Evolutionary conservation across 2,888 invertebrate species (phyloP), one percentile per base, ranked within the genome.

Genomic region (Limnephilus auricula): DNA sequence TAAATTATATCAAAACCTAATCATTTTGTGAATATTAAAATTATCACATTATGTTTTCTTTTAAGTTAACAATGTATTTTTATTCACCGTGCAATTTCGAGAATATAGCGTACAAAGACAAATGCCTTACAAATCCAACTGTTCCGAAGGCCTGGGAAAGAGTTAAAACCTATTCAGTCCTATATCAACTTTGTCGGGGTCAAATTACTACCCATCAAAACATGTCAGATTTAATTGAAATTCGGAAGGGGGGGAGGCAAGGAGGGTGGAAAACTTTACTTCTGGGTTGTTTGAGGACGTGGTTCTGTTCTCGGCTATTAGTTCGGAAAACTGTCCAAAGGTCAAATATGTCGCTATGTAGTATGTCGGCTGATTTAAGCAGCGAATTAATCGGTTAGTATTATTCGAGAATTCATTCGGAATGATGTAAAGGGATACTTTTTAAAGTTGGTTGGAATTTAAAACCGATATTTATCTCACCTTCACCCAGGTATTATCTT

Each of bases 201-300:
- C 40, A 84, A 84, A 84, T 84, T 84, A 84, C 84, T 40, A 37
- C 84, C 84, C 84, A 9, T 84, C 84, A n/a, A 40, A 84, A 84
- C 84, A 84, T 84, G 40, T 84, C 84, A 84, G 84, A 84, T 84
- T 84, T 84, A 84, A 84, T 84, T 84, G 84, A 40, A 40, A 84
- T 37, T 37, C 84, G 84, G 84, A 84, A 37, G 12, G 40, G 84
- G 18, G 25, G 2, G 25, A 65, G 2, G 40, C 10, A 4, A 3
- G 50, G 18, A 3, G 50, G 50, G 50, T 65, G 25, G 37, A 32
- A 84, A 84, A 84, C 34, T 34, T 84, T 84, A 40, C n/a, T 84
- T 34, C 37, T 65, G 50, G 18, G 50, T 65, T 65, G 50, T 65
- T 65, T 65, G 50, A 65, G 50, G 50, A 65, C 50, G 50, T 65